Evolutionary conservation across 2,888 invertebrate genomes (phyloP).

Genomic region (Mimachlamys varia): DNA sequence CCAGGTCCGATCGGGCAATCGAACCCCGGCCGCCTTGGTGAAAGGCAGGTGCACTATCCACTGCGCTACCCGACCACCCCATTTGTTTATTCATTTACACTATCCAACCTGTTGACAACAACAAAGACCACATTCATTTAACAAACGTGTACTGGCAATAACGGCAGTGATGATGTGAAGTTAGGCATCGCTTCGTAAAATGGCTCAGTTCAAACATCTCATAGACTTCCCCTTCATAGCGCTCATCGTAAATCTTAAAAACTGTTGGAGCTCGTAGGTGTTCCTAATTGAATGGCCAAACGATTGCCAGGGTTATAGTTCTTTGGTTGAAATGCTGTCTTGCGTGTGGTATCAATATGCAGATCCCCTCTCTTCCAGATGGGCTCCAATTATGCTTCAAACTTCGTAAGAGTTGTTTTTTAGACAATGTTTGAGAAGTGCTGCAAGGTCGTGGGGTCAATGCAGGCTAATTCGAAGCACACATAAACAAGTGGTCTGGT

Average conservation of each 20-base stretch:
- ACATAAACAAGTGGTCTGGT: constrained; percentile 11
- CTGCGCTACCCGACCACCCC: too few species aligned
- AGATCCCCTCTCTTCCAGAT: background rate
- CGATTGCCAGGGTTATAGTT: constrained; percentile 27
- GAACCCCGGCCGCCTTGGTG: too few species aligned
- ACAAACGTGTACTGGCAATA: background rate
- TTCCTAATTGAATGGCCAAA: constrained; percentile 33
- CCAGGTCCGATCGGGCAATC: too few species aligned
- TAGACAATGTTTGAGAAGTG: background rate
- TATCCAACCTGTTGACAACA: background rate
- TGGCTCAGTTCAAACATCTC: background rate
- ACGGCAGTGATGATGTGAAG: background rate
- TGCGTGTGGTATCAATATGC: constrained; percentile 13
- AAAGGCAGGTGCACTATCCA: too few species aligned
- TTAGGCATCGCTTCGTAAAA: background rate
- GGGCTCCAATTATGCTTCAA: constrained; percentile 14
- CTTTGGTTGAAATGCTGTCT: background rate
- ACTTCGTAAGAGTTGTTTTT: background rate
- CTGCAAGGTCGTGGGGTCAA: background rate
- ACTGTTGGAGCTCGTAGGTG: constrained; percentile 16
- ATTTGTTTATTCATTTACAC: background rate
- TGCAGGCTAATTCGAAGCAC: background rate
- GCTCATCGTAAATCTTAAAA: constrained; percentile 13
- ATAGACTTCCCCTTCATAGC: background rate
- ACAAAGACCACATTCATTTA: background rate